These are phyloP conservation scores for Ceratitis capitata DNA, from an alignment of 1,140 invertebrate species.

Conservation along the genomic window DNA sequence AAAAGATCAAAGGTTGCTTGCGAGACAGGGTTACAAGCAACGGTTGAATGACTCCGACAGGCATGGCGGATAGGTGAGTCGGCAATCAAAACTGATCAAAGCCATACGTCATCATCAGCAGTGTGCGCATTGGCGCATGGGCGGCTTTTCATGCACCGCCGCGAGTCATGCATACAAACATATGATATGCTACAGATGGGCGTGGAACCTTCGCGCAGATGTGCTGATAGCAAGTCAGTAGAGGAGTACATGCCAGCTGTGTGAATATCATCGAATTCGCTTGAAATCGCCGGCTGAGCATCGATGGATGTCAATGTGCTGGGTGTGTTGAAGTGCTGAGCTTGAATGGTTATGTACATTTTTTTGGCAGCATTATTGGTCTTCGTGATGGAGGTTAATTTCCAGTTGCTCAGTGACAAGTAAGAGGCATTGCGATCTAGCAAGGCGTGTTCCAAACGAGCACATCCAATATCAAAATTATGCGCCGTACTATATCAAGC, in stretches of 20 bases:
- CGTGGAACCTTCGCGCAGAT: neutral
- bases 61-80: neutral
- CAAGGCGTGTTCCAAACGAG: too few relatives aligned
- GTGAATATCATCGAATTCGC: neutral
- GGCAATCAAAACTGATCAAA: neutral
- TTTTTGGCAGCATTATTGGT: too few relatives aligned
- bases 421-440: too few relatives aligned
- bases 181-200: neutral
- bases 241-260: neutral
- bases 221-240: neutral
- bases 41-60: neutral
- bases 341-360: too few relatives aligned
- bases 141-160: neutral
- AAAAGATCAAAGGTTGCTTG: neutral
- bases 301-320: neutral
- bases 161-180: neutral
- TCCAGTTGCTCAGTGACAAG: too few relatives aligned
- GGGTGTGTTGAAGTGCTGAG: neutral
- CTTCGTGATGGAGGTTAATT: too few relatives aligned
- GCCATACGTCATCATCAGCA: neutral
- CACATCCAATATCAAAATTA: too few relatives aligned
- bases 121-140: too few relatives aligned
- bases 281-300: neutral
- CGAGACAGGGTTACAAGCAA: neutral
- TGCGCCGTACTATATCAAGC: too few relatives aligned